These are phyloP conservation scores for Imbricaverruca yamaguchii DNA, from an alignment of 2,888 invertebrate genomes.

Conservation along the genomic window DNA sequence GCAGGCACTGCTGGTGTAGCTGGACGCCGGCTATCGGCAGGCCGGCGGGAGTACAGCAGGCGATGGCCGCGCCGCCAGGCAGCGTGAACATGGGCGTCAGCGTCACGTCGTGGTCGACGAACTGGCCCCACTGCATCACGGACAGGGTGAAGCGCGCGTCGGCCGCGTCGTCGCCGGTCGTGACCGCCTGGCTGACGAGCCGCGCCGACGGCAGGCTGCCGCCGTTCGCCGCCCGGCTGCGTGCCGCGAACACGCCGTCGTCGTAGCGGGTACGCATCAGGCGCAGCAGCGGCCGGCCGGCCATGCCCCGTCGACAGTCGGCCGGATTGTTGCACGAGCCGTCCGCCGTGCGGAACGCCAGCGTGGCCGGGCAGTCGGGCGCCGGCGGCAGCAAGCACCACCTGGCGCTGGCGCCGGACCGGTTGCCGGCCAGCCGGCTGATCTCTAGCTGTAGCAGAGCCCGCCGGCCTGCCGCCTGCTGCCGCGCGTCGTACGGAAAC, in stretches of 20 bases:
- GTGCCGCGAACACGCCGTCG: neutral
- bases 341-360: slow-evolving; percentile 28
- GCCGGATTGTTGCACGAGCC: slow-evolving; percentile 32
- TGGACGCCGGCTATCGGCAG: neutral
- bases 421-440: neutral
- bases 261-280: neutral
- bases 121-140: slow-evolving; percentile 33
- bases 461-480: neutral
- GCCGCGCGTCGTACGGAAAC: neutral
- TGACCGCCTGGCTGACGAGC: slow-evolving; percentile 28
- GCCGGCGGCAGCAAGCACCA: neutral
- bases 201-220: slow-evolving; percentile 36
- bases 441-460: neutral
- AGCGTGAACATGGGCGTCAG: slow-evolving; percentile 30
- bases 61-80: slow-evolving; percentile 23
- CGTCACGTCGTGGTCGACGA: slow-evolving; percentile 32
- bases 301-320: slow-evolving; percentile 28
- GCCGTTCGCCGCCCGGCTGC: slow-evolving; percentile 23
- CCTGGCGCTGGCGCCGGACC: neutral
- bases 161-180: slow-evolving; percentile 27
- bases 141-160: slow-evolving; percentile 29
- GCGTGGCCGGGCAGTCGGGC: neutral
- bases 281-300: slow-evolving; percentile 25
- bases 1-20: slow-evolving; percentile 57
- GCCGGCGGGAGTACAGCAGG: slow-evolving; percentile 23